Percentiles rank a stretch among this genome's conserved stretches.
Conservation (phyloP, 2,888 invertebrate genomes). For the Yponomeuta cagnagella region DNA sequence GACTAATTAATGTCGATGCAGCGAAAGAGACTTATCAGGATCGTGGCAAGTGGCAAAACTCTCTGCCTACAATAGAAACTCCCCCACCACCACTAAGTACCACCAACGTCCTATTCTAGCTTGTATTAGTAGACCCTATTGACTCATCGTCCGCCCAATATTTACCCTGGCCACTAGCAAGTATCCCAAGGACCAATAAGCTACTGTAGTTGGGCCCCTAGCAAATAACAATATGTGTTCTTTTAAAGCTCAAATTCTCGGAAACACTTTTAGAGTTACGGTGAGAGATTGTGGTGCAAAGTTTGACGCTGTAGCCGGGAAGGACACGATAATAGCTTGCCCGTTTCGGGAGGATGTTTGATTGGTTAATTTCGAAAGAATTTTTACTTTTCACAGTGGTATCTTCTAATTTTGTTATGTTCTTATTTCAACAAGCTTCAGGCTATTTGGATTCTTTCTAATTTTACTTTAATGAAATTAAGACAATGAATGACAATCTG, state of each 20-base stretch:
- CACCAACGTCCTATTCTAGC: not conserved
- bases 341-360: not conserved
- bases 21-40: too few relatives aligned
- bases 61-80: too few relatives aligned
- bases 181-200: slow-evolving; percentile 69
- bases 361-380: not conserved
- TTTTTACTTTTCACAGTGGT: not conserved
- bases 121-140: slow-evolving; percentile 7
- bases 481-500: too few relatives aligned
- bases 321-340: not conserved
- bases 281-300: slow-evolving; percentile 51
- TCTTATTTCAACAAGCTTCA: too few relatives aligned
- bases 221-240: slow-evolving; percentile 52
- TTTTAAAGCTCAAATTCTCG: slow-evolving; percentile 58
- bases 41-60: too few relatives aligned
- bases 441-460: too few relatives aligned
- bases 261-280: slow-evolving; percentile 62
- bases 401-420: not conserved
- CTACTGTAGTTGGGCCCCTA: slow-evolving; percentile 60
- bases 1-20: too few relatives aligned
- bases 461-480: too few relatives aligned
- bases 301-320: not conserved
- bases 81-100: not conserved
- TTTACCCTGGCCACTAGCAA: slow-evolving; percentile 39
- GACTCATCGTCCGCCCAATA: slow-evolving; percentile 15